A percentile compares a stretch with the other conserved stretches of the same genome.
Conservation (phyloP, 2,888 invertebrate genomes). For the Pandemis cinnamomeana region DNA sequence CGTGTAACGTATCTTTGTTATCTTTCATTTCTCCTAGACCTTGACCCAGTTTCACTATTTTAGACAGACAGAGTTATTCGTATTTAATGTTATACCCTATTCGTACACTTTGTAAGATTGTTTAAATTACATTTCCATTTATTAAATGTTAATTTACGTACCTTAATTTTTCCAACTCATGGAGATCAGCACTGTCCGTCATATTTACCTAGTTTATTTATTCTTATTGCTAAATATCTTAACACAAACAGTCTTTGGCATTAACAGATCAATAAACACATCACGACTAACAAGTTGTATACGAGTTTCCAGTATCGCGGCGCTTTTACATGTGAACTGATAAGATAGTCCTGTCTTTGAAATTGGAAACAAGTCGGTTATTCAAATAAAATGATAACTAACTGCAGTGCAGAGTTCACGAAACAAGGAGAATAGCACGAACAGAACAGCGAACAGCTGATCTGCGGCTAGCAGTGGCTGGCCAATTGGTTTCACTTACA, state of each 20-base stretch:
- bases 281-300: slow-evolving; percentile 56
- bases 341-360: slow-evolving; percentile 72
- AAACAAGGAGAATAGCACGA: slow-evolving; percentile 21
- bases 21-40: neutral
- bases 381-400: slow-evolving; percentile 60
- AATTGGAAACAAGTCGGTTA: slow-evolving; percentile 66
- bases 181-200: slow-evolving; percentile 67
- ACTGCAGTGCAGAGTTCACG: slow-evolving; percentile 51
- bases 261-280: slow-evolving; percentile 48
- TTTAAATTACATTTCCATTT: neutral
- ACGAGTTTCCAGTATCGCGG: slow-evolving; percentile 63
- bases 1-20: neutral
- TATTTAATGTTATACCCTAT: neutral
- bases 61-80: neutral
- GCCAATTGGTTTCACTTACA: slow-evolving; percentile 51
- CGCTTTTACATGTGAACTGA: slow-evolving; percentile 66
- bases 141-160: slow-evolving; percentile 46
- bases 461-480: slow-evolving; percentile 4
- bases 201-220: slow-evolving; percentile 51
- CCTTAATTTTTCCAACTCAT: slow-evolving; percentile 75
- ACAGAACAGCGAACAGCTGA: slow-evolving; percentile 45
- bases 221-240: slow-evolving; percentile 42
- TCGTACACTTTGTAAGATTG: no score
- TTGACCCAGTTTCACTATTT: neutral
- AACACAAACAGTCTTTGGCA: slow-evolving; percentile 32